phyloP scores from a whole-genome alignment of 2,888 invertebrate genomes.

The Loripinus fragilis region DNA sequence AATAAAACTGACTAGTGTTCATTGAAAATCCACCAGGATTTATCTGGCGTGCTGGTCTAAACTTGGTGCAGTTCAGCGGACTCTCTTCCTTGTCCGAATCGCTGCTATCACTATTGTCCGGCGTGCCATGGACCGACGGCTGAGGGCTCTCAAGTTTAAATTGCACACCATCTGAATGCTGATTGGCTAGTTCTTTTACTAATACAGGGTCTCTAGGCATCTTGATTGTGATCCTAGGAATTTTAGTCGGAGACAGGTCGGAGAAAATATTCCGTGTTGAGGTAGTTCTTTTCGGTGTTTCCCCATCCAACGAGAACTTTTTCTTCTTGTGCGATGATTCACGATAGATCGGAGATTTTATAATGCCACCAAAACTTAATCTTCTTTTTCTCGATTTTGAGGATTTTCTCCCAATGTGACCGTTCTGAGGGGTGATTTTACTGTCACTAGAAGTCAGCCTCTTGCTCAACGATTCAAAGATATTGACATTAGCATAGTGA shows the following conservation, averaged over 20 bases:
- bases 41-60: slow-evolving; percentile 24
- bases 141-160: slow-evolving; percentile 60
- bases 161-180: slow-evolving; percentile 59
- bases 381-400: slow-evolving; percentile 35
- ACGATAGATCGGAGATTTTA: not conserved
- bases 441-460: not conserved
- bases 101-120: slow-evolving; percentile 52
- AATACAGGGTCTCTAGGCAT: slow-evolving; percentile 69
- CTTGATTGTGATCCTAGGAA: slow-evolving; percentile 70
- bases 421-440: not conserved
- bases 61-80: slow-evolving; percentile 57
- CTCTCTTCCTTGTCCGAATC: slow-evolving; percentile 60
- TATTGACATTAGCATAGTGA: not conserved
- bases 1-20: slow-evolving; percentile 21
- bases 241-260: slow-evolving; percentile 40
- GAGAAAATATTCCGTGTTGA: not conserved
- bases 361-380: slow-evolving; percentile 44
- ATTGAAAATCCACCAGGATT: not conserved
- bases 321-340: not conserved
- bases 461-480: not conserved
- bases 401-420: not conserved
- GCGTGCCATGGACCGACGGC: slow-evolving; percentile 43
- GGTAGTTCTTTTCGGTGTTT: not conserved
- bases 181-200: slow-evolving; percentile 60
- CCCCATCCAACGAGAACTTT: not conserved